Percentiles rank a stretch among this genome's conserved stretches.
Conservation (phyloP, 2,888 invertebrate genomes). For the Meteorus colon region DNA sequence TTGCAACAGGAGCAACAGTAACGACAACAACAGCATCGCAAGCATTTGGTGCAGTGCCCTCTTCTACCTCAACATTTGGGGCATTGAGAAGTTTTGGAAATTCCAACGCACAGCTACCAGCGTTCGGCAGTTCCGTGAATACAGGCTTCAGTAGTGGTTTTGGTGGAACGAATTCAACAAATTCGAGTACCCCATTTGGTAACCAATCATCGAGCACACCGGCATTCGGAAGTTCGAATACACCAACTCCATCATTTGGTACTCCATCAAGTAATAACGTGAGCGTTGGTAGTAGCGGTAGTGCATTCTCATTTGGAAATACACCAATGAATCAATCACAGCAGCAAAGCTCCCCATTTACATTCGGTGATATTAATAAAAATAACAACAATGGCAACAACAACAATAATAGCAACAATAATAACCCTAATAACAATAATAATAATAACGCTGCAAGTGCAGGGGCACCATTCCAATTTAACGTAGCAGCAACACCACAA, state of each 20-base stretch:
- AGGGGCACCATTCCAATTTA: constrained; percentile 59
- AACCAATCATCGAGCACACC: constrained; percentile 42
- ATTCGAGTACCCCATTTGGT: constrained; percentile 51
- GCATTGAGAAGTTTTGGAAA: constrained; percentile 43
- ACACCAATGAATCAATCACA: constrained; percentile 38
- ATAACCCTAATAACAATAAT: not conserved
- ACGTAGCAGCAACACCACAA: constrained; percentile 56
- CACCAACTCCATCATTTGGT: constrained; percentile 48
- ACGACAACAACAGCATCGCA: constrained; percentile 19
- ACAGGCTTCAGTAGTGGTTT: constrained; percentile 40
- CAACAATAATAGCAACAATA: not conserved
- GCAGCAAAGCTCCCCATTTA: constrained; percentile 44
- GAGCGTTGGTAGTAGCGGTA: constrained; percentile 11
- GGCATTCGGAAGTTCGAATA: constrained; percentile 42
- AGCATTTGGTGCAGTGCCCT: constrained; percentile 10
- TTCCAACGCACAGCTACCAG: constrained; percentile 34
- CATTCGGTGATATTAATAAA: constrained; percentile 42
- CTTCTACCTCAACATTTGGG: constrained; percentile 49
- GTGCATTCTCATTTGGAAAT: constrained; percentile 30
- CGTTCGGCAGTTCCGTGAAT: constrained; percentile 27
- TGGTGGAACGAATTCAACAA: not conserved
- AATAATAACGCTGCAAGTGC: constrained; percentile 42
- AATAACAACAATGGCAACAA: not conserved
- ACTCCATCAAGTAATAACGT: constrained; percentile 12
- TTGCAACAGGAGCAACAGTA: not conserved